These are phyloP conservation scores for Pelobates fuscus DNA, from an alignment of 2,113 vertebrate species.

Conservation along the genomic window DNA sequence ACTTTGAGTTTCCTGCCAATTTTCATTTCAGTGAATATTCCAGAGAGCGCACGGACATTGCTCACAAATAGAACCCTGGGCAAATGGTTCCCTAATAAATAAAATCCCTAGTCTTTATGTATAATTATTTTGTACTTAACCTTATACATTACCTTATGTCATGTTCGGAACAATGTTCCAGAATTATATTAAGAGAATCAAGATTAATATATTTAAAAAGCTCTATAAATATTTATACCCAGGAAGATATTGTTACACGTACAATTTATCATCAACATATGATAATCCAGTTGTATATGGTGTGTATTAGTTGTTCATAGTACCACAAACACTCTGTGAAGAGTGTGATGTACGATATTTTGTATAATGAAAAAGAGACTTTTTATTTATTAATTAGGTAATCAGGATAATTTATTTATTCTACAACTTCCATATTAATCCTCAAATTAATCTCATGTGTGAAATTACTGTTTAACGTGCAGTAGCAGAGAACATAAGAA, in stretches of 20 bases:
- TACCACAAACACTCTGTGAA: background rate
- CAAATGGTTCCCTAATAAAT: too few relatives aligned
- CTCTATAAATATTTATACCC: background rate
- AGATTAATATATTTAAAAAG: background rate
- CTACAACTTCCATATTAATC: background rate
- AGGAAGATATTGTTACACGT: background rate
- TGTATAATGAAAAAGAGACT: background rate
- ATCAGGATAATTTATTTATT: slow-evolving; percentile 1
- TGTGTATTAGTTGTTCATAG: background rate
- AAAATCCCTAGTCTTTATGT: too few relatives aligned
- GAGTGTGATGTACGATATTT: background rate
- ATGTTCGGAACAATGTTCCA: too few relatives aligned
- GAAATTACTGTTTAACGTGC: background rate
- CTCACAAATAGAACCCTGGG: too few relatives aligned
- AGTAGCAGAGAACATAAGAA: background rate
- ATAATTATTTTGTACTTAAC: too few relatives aligned
- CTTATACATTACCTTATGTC: too few relatives aligned
- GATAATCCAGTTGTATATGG: background rate
- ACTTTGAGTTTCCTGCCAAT: too few relatives aligned
- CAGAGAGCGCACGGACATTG: too few relatives aligned
- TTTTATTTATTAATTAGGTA: background rate
- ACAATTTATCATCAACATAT: background rate
- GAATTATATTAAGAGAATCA: too few relatives aligned
- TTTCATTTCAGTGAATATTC: too few relatives aligned
- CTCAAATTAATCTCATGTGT: background rate